Evolutionary conservation across 1,140 invertebrate species (phyloP).

Genomic region (Druon quercuslanigerum): DNA sequence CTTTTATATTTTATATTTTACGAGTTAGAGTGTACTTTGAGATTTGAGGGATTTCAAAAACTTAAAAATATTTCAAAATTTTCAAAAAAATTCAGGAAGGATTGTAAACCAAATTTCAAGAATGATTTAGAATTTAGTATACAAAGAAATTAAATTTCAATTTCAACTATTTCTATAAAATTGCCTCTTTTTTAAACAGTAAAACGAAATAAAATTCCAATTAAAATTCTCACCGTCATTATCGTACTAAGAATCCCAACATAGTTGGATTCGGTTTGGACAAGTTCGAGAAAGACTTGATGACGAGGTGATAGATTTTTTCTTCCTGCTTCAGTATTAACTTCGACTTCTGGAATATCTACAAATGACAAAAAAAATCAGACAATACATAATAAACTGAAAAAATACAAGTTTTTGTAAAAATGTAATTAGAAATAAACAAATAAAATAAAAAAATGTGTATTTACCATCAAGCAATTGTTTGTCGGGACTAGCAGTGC

Average conservation of each 20-base stretch:
- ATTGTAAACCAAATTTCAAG: too few species aligned
- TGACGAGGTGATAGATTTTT: slow-evolving; percentile 86
- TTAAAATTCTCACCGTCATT: slow-evolving; percentile 81
- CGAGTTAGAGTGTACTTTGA: too few species aligned
- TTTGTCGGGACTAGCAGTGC: slow-evolving; percentile 86
- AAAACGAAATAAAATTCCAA: neutral
- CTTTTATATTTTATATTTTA: too few species aligned
- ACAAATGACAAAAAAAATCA: slow-evolving; percentile 63
- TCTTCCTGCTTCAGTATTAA: slow-evolving; percentile 77
- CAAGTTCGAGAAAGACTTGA: slow-evolving; percentile 93
- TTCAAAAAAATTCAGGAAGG: too few species aligned
- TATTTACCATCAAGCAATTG: slow-evolving; percentile 78
- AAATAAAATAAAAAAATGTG: slow-evolving; percentile 35
- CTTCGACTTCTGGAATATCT: slow-evolving; percentile 77
- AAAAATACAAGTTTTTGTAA: neutral
- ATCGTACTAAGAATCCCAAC: slow-evolving; percentile 95
- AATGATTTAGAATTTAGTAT: too few species aligned
- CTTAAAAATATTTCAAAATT: too few species aligned
- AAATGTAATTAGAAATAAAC: slow-evolving; percentile 13
- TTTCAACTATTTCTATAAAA: too few species aligned
- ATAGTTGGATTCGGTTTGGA: slow-evolving; percentile 98
- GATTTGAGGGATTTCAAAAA: too few species aligned
- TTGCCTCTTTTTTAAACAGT: too few species aligned
- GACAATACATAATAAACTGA: neutral
- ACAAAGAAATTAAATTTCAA: too few species aligned